Evolutionary conservation across 2,888 invertebrate species (phyloP).

Genomic region (Colostygia pectinataria): DNA sequence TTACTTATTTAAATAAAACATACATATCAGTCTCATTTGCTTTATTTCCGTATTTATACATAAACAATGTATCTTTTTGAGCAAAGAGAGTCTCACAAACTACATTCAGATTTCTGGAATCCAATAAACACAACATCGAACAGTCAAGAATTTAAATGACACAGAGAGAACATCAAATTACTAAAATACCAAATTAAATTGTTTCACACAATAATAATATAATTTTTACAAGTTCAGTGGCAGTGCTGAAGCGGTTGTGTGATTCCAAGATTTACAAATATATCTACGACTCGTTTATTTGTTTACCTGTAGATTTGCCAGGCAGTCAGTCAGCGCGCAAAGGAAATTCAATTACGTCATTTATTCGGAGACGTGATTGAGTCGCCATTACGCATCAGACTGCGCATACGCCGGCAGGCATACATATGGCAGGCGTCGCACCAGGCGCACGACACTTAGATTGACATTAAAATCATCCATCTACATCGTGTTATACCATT

Average conservation of each 20-base stretch:
- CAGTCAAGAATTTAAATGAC: conserved; percentile 2
- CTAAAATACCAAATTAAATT: conserved; percentile 2
- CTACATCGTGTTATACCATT: too few species aligned
- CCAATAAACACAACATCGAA: conserved; percentile 15
- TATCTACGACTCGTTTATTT: conserved; percentile 9
- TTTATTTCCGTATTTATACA: conserved; percentile 62
- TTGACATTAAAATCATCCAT: too few species aligned
- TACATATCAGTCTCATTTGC: conserved; percentile 68
- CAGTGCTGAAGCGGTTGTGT: conserved; percentile 45
- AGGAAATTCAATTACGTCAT: neutral
- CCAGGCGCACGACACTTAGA: conserved; percentile 5
- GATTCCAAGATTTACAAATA: conserved; percentile 36
- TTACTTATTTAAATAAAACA: conserved; percentile 41
- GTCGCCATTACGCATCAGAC: neutral
- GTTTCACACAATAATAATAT: conserved; percentile 1
- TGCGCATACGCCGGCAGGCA: neutral
- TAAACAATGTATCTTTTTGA: conserved; percentile 54
- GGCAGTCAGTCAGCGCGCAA: neutral
- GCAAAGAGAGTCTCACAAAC: conserved; percentile 44
- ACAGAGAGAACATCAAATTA: conserved; percentile 12
- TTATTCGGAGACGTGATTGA: neutral
- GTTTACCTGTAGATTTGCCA: too few species aligned
- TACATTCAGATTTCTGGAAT: conserved; percentile 12
- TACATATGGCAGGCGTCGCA: neutral
- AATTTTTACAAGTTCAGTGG: conserved; percentile 29